phyloP scores from a whole-genome alignment of 2,888 invertebrate species.

The Cerastis rubricosa region DNA sequence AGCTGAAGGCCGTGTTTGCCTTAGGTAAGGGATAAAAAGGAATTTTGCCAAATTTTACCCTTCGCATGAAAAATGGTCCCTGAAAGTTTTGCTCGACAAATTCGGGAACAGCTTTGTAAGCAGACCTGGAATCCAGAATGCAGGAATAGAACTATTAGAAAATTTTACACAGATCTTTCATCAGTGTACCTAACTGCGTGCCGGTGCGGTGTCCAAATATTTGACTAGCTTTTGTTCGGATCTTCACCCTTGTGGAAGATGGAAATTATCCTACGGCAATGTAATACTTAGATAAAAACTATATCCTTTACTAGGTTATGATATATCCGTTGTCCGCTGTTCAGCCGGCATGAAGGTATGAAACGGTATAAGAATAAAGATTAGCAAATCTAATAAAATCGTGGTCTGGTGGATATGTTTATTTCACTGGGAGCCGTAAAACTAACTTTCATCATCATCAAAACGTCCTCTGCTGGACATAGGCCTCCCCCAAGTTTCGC shows the following conservation, averaged over 20 bases:
- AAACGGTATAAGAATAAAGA: not conserved
- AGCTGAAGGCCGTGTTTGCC: constrained; percentile 54
- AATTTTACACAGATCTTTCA: not conserved
- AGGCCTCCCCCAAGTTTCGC: too few relatives aligned
- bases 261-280: not conserved
- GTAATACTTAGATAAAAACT: not conserved
- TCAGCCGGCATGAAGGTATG: not conserved
- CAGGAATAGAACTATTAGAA: constrained; percentile 17
- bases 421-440: not conserved
- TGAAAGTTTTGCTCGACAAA: constrained; percentile 56
- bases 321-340: not conserved
- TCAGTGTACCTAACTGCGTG: not conserved
- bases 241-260: not conserved
- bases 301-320: not conserved
- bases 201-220: not conserved
- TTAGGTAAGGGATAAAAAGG: constrained; percentile 71
- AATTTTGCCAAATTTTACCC: constrained; percentile 64
- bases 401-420: not conserved
- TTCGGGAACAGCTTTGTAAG: constrained; percentile 57
- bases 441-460: too few relatives aligned
- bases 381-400: not conserved
- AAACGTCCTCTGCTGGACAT: too few relatives aligned
- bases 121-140: constrained; percentile 28
- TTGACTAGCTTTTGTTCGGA: not conserved
- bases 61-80: constrained; percentile 63